Evolutionary conservation across 2,113 vertebrate species (phyloP), one percentile per base, ranked within the genome.

Genomic region (Salvelinus alpinus): DNA sequence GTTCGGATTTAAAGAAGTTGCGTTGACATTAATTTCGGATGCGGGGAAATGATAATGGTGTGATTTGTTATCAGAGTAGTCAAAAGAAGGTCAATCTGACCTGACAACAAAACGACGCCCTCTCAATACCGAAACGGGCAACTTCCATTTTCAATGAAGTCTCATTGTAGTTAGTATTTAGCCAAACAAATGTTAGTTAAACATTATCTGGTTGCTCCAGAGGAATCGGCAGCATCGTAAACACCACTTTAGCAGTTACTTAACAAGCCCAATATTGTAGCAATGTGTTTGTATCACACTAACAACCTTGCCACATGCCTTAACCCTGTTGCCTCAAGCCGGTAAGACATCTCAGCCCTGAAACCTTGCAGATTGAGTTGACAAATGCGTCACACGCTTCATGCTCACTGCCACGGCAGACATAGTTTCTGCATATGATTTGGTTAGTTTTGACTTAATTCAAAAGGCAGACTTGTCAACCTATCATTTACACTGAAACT

Each of bases 401-500:
- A 65, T 48, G 64, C 71, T 27, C 64, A 72, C 73, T 29, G 48
- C 70, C 13, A 48, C n/a, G 7, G 29, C 57, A 66, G 12, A 80
- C n/a, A 47, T 77, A 3, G n/a, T 74, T 82, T 71, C 65, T 72
- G 70, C 66, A 78, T 81, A 47, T 80, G 47, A 87, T 85, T 84
- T 78, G 59, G 38, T 80, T 80, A 67, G 76, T 76, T 79, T 80
- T 75, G 69, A 48, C 14, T 65, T 88, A 75, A 81, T 86, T 86
- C 59, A 79, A 82, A 20, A 72, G 51, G 65, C 3, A 76, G 59
- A 54, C 29, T 34, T 29, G 74, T 81, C 72, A 75, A 88, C 78
- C 54, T 51, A 82, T 76, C 75, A 71, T 69, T 78, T 80, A 78
- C 64, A 75, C 78, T 73, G 73, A 79, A 88, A 81, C 78, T 80